Evolutionary conservation across 1,140 invertebrate species (phyloP), one percentile per base, ranked within the genome.

Genomic region (Drosophila ananassae): DNA sequence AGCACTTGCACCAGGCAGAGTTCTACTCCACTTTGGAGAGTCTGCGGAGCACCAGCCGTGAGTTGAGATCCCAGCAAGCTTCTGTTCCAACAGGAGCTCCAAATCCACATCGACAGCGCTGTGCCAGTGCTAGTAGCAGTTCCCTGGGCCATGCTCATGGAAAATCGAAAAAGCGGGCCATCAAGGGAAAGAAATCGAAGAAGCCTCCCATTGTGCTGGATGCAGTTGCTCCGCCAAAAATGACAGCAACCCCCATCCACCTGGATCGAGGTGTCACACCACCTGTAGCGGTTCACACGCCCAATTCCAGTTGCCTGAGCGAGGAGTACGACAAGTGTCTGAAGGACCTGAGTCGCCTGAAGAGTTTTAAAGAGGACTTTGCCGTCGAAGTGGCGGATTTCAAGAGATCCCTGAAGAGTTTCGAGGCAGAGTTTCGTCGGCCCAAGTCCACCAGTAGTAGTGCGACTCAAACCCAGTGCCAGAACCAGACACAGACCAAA

Each of bases 11-110:
- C 4, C 80, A 90, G 17, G 67, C 73, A 1, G 91, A 92, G 54
- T 92, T 92, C 30, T 91, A 91, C 51, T 82, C 84, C 3, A 87
- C 85, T 0, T 53, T 92, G 50, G 78, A 91, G 50, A 82, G 54
- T 17, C 73, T 92, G n/a, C 79, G 87, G 2, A 77, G 68, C 34
- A 91, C 89, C 12, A 91, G 87, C 24, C 69, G 81, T 17, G 74
- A 91, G 30, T 59, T 91, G 10, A 72, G 83, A 28, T 66, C 75
- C 10, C 80, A 77, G 32, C 30, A 64, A 3, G 13, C 28, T 24
- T 17, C 46, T 24, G 57, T 17, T 13, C 28, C 17, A 4, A 17
- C 17, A 13, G 4, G 17, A 30, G 17, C n/a, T 13, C 17, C 55
- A 22, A 17, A 28, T 50, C 6, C 56, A 48, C 34, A 48, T 21